Evolutionary conservation across 2,113 vertebrate genomes (phyloP).

Genomic region (Geococcyx californianus): DNA sequence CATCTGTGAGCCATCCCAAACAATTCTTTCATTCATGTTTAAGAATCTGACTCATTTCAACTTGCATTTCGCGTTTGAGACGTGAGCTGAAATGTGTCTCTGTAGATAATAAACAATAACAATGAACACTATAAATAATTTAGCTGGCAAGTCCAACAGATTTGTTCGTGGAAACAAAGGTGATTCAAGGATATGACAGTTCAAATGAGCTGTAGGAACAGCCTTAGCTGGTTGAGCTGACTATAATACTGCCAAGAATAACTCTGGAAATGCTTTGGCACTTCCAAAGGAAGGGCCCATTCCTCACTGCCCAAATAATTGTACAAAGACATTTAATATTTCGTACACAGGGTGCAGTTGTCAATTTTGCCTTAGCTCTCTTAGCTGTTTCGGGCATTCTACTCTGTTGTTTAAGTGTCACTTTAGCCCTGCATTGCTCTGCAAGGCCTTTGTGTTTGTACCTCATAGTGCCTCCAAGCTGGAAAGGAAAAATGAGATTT

Average conservation of each 20-base stretch:
- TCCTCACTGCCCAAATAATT: neutral
- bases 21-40: neutral
- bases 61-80: constrained; percentile 11
- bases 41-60: neutral
- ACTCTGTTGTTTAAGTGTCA: neutral
- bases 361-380: neutral
- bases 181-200: neutral
- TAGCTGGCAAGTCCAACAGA: neutral
- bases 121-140: neutral
- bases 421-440: neutral
- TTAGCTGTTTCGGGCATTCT: neutral
- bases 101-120: constrained; percentile 19
- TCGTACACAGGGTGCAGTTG: neutral
- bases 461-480: neutral
- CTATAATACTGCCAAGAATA: neutral
- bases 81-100: neutral
- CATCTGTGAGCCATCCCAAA: neutral
- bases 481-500: neutral
- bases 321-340: neutral
- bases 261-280: neutral
- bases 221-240: neutral
- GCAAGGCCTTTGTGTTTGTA: neutral
- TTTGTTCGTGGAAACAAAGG: constrained; percentile 16
- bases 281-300: neutral
- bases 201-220: neutral